Conservation (phyloP, 92 coral and sea anemone species). For the Siderastrea radians region DNA sequence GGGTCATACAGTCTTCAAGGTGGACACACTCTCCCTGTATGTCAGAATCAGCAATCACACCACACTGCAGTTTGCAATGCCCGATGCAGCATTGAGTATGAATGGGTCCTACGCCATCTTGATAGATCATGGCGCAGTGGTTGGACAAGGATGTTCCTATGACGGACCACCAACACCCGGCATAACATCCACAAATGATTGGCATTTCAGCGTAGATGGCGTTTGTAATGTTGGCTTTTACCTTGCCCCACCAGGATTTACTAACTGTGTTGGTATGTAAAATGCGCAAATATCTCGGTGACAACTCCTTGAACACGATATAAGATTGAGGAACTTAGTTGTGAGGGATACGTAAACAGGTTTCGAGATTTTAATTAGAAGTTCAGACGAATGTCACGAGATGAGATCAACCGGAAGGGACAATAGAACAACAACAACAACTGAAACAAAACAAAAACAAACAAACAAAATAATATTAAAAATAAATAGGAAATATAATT, state of each 20-base stretch:
- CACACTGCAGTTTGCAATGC: conserved; percentile 45
- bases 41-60: conserved; percentile 27
- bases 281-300: not conserved
- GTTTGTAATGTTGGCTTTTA: conserved; percentile 40
- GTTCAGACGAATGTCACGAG: too few relatives aligned
- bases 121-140: conserved; percentile 69
- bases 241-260: conserved; percentile 21
- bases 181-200: conserved; percentile 12
- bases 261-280: conserved; percentile 35
- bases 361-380: too few relatives aligned
- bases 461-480: too few relatives aligned
- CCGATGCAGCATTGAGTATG: conserved; percentile 61
- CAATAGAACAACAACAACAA: too few relatives aligned
- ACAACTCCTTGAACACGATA: too few relatives aligned
- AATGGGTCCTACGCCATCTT: conserved; percentile 58
- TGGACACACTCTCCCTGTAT: conserved; percentile 41
- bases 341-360: not conserved
- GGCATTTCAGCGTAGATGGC: conserved; percentile 49
- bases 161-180: conserved; percentile 78
- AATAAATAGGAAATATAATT: too few relatives aligned
- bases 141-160: conserved; percentile 64
- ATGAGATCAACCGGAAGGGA: too few relatives aligned
- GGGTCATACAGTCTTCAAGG: conserved; percentile 41
- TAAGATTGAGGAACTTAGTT: not conserved
- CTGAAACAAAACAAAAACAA: too few relatives aligned